phyloP scores from a whole-genome alignment of 1,140 invertebrate species.

The Meteorus sp. region DNA sequence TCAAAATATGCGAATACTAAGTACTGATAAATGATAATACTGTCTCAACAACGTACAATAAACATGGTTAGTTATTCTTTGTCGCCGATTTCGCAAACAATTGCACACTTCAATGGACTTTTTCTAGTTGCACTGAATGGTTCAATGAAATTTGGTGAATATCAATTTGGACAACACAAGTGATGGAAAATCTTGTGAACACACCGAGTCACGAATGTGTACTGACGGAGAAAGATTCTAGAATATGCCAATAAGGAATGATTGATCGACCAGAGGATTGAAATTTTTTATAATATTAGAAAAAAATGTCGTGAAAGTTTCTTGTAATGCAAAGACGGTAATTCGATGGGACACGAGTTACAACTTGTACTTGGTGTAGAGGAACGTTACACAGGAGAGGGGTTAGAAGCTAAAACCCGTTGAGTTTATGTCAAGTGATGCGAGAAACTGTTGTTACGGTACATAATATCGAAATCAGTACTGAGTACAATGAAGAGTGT shows the following conservation, averaged over 20 bases:
- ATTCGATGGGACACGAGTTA: slow-evolving; percentile 3
- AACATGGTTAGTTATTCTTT: no score
- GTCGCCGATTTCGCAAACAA: no score
- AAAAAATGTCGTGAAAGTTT: slow-evolving; percentile 52
- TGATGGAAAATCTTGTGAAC: background rate
- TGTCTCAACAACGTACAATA: no score
- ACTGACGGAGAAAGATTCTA: background rate
- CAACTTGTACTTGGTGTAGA: no score
- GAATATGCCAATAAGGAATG: slow-evolving; percentile 42
- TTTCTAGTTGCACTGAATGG: no score
- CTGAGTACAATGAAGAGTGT: no score
- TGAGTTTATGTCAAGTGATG: slow-evolving; percentile 56
- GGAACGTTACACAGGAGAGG: slow-evolving; percentile 15
- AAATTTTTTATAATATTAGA: slow-evolving; percentile 59
- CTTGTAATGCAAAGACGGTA: slow-evolving; percentile 49
- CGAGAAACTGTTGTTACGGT: slow-evolving; percentile 29
- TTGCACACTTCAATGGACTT: no score
- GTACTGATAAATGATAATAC: no score
- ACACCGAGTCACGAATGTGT: slow-evolving; percentile 6
- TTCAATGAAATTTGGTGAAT: no score
- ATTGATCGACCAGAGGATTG: slow-evolving; percentile 40
- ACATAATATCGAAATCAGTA: no score
- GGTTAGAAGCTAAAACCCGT: slow-evolving; percentile 26
- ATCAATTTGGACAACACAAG: background rate
- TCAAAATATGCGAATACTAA: no score